Base-by-base conservation (phyloP, 2,888 invertebrate species). In the Eledone cirrhosa region DNA sequence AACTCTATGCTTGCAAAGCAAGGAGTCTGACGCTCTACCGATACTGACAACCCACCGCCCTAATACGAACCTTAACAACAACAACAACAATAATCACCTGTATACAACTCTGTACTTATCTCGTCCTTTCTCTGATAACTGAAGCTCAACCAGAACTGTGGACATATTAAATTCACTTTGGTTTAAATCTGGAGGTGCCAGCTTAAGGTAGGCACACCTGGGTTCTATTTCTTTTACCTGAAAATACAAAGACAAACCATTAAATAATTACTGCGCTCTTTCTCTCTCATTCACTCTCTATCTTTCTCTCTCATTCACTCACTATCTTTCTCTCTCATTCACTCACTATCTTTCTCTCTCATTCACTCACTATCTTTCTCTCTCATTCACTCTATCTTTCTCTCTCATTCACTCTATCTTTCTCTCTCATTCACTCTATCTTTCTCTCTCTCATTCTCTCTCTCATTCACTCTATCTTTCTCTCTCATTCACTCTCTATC, bases 41-140 rank as follows among this genome's bases (percentile, higher is more conserved):
- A 19, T 24, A 8, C 63, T 24, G 27, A 22, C 27, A n/a, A 53
- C n/a, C 53, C 3, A 2, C 19, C 53, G n/a, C 19, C 19, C 2
- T 53, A 53, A 5, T 22, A 53, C 1, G 5, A 65, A 31, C 29
- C 24, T 69, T 78, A 33, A 41, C 11, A 41, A 1, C 11, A 41
- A 1, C 11, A 41, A 41, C 11, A 63, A n/a, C 53, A 47, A n/a
- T 8, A 80, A 95, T 95, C 72, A 96, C 95, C 94, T 94, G 90
- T 95, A 96, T 83, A 96, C 94, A 82, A 94, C 94, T 92, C 95
- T 95, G 91, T 95, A 96, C 88, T 95, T 94, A 85, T 95, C 95
- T 88, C 95, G 93, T 80, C 93, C 93, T 85, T 94, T 93, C 88
- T 94, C 96, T 86, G 90, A 90, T 77, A 96, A 93, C 82, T 95